Percentiles rank a stretch among this genome's conserved stretches.
These are phyloP conservation scores for Squalus acanthias DNA, from an alignment of 2,797 vertebrate species.

Conservation along the genomic window DNA sequence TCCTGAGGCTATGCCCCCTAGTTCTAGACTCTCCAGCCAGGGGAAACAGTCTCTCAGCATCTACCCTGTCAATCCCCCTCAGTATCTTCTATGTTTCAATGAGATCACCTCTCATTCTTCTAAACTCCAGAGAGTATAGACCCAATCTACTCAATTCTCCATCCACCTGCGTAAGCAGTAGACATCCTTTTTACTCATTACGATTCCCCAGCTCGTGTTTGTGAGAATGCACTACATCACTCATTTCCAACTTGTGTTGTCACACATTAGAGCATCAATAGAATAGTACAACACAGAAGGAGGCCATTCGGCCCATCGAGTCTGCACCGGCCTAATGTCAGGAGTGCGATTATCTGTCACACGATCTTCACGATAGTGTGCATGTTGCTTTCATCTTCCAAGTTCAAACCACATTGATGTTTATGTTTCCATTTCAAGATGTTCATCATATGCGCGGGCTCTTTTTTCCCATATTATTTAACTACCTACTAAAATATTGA, in stretches of 20 bases:
- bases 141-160: background rate
- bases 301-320: too few species aligned
- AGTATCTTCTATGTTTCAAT: too few species aligned
- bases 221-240: background rate
- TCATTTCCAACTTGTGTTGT: background rate
- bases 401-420: background rate
- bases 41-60: too few species aligned
- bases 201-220: background rate
- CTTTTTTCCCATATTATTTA: background rate
- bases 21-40: too few species aligned
- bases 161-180: background rate
- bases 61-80: too few species aligned
- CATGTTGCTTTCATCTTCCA: background rate
- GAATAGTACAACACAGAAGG: background rate
- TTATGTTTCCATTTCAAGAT: background rate
- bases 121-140: too few species aligned
- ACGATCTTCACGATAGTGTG: background rate
- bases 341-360: background rate
- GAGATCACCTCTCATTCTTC: too few species aligned
- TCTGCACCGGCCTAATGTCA: too few species aligned
- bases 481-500: background rate
- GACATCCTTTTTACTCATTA: background rate
- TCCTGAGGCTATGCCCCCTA: too few species aligned
- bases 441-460: background rate
- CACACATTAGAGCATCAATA: background rate